Evolutionary conservation across 2,113 vertebrate genomes (phyloP).

Genomic region (Alligator mississippiensis): DNA sequence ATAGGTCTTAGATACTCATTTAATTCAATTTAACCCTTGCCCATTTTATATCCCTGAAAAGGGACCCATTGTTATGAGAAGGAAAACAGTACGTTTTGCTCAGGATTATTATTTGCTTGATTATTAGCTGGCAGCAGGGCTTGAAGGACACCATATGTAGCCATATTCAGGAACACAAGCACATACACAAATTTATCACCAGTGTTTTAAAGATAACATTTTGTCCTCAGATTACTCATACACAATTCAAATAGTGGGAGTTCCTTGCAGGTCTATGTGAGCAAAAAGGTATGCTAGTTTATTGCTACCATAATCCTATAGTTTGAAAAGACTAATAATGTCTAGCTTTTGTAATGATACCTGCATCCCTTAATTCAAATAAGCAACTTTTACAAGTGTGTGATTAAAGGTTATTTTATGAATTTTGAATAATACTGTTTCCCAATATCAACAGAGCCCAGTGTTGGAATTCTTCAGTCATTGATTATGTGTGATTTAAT

Average conservation of each 20-base stretch:
- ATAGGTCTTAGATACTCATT: accelerated
- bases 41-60: neutral
- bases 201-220: neutral
- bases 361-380: constrained; percentile 1
- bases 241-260: neutral
- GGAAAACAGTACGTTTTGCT: neutral
- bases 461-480: neutral
- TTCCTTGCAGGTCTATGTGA: accelerated
- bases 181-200: neutral
- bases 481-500: constrained; percentile 20
- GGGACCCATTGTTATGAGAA: accelerated
- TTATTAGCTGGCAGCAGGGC: too few species aligned
- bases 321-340: neutral
- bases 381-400: constrained; percentile 7
- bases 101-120: neutral
- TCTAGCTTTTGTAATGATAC: neutral
- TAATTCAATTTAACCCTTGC: accelerated
- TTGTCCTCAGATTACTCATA: neutral
- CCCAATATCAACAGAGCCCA: neutral
- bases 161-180: too few species aligned
- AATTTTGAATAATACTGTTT: constrained; percentile 47
- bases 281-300: neutral
- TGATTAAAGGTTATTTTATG: constrained; percentile 43
- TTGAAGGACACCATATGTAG: too few species aligned
- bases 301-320: neutral